These are phyloP conservation scores for Diploptera punctata DNA, from an alignment of 2,888 invertebrate species.

Conservation along the genomic window DNA sequence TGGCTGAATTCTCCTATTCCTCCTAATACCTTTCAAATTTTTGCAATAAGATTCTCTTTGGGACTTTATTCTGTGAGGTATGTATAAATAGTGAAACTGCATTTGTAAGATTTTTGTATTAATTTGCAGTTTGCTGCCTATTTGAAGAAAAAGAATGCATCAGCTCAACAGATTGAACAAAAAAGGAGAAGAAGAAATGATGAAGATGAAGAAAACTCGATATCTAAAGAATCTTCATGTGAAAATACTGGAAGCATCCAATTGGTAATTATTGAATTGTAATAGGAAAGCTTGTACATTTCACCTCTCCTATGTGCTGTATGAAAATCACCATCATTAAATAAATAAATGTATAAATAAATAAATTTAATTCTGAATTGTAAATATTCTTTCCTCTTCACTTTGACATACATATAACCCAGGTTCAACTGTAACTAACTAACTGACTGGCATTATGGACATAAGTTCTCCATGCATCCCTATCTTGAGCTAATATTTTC, in stretches of 20 bases:
- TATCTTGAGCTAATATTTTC: too few relatives aligned
- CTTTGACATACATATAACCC: too few relatives aligned
- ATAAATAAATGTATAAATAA: too few relatives aligned
- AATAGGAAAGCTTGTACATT: too few relatives aligned
- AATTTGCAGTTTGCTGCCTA: not conserved
- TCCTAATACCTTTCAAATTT: not conserved
- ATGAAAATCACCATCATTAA: too few relatives aligned
- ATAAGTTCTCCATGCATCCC: too few relatives aligned
- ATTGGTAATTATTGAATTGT: not conserved
- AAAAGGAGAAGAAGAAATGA: not conserved
- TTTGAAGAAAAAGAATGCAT: slow-evolving; percentile 3
- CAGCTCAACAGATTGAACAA: not conserved
- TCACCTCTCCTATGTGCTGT: too few relatives aligned
- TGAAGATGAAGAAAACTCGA: not conserved
- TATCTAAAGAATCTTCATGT: not conserved
- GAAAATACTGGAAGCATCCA: not conserved
- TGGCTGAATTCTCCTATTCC: too few relatives aligned
- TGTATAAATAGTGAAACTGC: not conserved
- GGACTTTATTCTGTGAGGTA: not conserved
- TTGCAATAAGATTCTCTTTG: not conserved
- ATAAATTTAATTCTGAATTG: too few relatives aligned
- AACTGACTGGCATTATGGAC: too few relatives aligned
- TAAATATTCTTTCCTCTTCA: too few relatives aligned
- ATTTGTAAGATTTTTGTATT: not conserved
- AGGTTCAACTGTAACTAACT: too few relatives aligned